Evolutionary conservation across 2,113 vertebrate genomes (phyloP).

Genomic region (Colaptes auratus): DNA sequence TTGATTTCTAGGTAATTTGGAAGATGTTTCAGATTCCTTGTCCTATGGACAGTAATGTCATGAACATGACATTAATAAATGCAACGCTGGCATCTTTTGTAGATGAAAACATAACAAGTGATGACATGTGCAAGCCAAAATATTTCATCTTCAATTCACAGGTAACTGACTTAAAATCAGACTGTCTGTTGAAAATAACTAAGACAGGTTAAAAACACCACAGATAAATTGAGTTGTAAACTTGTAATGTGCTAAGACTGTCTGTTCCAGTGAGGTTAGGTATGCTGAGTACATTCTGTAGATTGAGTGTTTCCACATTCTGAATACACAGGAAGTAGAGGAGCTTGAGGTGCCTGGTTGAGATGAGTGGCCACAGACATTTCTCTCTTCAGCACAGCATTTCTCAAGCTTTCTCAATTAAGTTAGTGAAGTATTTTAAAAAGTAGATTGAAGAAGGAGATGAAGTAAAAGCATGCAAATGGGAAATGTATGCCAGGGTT

Average conservation of each 20-base stretch:
- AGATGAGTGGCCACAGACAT: not conserved
- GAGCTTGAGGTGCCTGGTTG: not conserved
- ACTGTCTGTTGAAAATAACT: not conserved
- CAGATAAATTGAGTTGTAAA: not conserved
- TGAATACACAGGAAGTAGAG: not conserved
- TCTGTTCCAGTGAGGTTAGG: not conserved
- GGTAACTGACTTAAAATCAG: conserved; percentile 71
- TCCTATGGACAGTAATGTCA: conserved; percentile 59
- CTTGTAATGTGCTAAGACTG: not conserved
- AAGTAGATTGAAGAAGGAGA: not conserved
- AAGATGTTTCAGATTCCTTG: conserved; percentile 96
- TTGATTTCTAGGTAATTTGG: conserved; percentile 88
- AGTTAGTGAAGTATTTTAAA: not conserved
- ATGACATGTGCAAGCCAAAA: conserved; percentile 85
- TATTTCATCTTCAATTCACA: conserved; percentile 95
- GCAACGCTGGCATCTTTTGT: conserved; percentile 8
- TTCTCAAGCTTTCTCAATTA: not conserved
- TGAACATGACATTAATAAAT: conserved; percentile 78
- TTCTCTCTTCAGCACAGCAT: not conserved
- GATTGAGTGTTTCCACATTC: not conserved
- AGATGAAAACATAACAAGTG: conserved; percentile 62
- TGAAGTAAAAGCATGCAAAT: not conserved
- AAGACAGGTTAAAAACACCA: not conserved
- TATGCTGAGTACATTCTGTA: not conserved
- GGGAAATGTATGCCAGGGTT: not conserved